Evolutionary conservation across 2,888 invertebrate genomes (phyloP).

Genomic region (Encarsia formosa): DNA sequence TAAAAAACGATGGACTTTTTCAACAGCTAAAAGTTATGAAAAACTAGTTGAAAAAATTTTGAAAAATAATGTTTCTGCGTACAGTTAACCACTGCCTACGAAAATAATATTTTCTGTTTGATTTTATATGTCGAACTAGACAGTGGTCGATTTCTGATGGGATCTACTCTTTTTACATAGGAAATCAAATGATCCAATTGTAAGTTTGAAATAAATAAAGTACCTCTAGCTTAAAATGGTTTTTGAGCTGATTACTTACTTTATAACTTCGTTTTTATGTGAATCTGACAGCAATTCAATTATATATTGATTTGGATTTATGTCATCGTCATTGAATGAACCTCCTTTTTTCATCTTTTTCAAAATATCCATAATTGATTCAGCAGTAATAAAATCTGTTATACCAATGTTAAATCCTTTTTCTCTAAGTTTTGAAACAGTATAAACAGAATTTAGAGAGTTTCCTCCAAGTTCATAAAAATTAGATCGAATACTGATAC

Average conservation of each 20-base stretch:
- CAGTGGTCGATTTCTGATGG: too few species aligned
- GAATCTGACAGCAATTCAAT: slow-evolving; percentile 58
- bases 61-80: too few species aligned
- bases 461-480: slow-evolving; percentile 85
- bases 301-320: slow-evolving; percentile 48
- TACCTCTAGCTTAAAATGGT: too few species aligned
- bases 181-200: not conserved
- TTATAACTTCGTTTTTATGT: slow-evolving; percentile 65
- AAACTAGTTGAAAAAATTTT: too few species aligned
- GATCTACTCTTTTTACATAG: too few species aligned
- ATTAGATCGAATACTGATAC: slow-evolving; percentile 63
- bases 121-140: too few species aligned
- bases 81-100: too few species aligned
- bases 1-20: too few species aligned
- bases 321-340: slow-evolving; percentile 35
- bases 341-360: slow-evolving; percentile 55
- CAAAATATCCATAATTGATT: slow-evolving; percentile 67
- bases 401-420: slow-evolving; percentile 77
- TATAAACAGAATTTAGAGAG: slow-evolving; percentile 79
- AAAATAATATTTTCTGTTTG: too few species aligned
- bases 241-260: too few species aligned
- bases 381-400: slow-evolving; percentile 73
- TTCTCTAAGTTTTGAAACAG: slow-evolving; percentile 72
- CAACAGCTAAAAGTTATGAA: too few species aligned
- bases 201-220: too few species aligned